phyloP scores from a whole-genome alignment of 2,797 vertebrate genomes.

The Manis crassicaudata region DNA sequence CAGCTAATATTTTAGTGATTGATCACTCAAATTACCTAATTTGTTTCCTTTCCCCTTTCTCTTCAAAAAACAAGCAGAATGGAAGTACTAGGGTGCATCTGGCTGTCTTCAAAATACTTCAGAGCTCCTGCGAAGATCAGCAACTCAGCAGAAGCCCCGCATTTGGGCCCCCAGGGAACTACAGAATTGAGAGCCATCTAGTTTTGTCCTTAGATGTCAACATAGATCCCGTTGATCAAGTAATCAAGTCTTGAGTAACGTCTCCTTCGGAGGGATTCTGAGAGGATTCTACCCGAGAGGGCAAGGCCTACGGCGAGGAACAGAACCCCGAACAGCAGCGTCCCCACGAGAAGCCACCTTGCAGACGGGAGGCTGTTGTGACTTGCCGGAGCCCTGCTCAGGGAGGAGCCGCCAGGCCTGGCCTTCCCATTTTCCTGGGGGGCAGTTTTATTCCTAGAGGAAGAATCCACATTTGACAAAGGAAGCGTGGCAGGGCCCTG shows the following conservation, averaged over 20 bases:
- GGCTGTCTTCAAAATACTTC: background rate
- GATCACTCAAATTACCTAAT: background rate
- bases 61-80: background rate
- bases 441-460: accelerated
- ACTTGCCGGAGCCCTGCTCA: conserved; percentile 32
- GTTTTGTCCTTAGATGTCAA: conserved; percentile 88
- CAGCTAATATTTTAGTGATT: conserved; percentile 26
- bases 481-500: accelerated
- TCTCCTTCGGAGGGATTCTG: conserved; percentile 91
- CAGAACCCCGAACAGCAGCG: conserved; percentile 90
- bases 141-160: background rate
- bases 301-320: conserved; percentile 88
- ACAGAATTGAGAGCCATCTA: background rate
- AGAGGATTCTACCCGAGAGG: conserved; percentile 89
- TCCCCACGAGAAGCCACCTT: conserved; percentile 89
- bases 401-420: background rate
- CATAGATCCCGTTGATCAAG: conserved; percentile 95
- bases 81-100: background rate
- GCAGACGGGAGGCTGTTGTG: conserved; percentile 70
- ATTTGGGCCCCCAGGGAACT: background rate
- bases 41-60: background rate
- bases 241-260: conserved; percentile 94
- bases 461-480: conserved; percentile 42
- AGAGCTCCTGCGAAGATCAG: background rate
- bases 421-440: background rate